Evolutionary conservation across 2,888 invertebrate species (phyloP).

Genomic region (Chrysodeixis includens): DNA sequence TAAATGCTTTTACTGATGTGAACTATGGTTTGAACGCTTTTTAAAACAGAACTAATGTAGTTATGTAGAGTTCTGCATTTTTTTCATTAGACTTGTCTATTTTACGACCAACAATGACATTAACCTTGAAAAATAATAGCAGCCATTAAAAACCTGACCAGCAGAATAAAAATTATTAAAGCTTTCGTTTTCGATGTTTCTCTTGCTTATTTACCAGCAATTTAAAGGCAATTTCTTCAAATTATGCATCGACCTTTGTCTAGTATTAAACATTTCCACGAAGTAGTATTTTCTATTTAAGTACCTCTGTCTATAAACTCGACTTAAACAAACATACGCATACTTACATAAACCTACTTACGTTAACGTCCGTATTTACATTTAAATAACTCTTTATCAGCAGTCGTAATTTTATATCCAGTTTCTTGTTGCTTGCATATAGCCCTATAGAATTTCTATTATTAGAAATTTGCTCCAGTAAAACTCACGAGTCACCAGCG

Average conservation of each 20-base stretch:
- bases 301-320: neutral
- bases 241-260: no score
- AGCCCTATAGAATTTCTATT: conserved; percentile 11
- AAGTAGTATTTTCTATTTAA: no score
- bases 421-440: neutral
- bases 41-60: no score
- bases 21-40: no score
- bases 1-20: no score
- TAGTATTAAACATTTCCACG: no score
- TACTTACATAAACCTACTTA: conserved; percentile 2
- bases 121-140: neutral
- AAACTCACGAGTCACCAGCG: conserved; percentile 22
- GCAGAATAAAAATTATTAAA: neutral
- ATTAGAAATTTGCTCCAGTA: conserved; percentile 20
- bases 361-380: neutral
- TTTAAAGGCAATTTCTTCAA: no score
- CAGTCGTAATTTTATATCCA: neutral
- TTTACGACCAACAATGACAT: neutral
- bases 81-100: no score
- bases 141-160: neutral
- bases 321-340: neutral
- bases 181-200: neutral
- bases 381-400: neutral
- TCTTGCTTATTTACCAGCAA: neutral
- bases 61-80: no score